These are phyloP conservation scores for Danaus chrysippus DNA, from an alignment of 2,888 invertebrate species.

Conservation along the genomic window DNA sequence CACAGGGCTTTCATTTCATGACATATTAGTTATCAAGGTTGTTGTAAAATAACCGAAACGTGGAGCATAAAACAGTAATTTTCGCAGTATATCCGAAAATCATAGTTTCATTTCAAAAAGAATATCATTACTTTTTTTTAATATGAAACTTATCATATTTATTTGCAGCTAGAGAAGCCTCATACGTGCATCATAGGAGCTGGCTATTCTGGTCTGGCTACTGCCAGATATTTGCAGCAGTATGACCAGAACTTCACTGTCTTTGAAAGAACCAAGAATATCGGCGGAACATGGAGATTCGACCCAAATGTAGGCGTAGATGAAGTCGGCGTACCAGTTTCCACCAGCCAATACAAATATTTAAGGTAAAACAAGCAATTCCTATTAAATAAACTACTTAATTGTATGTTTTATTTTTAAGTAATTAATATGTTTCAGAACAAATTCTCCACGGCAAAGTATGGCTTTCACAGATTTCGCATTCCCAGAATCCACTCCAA, in stretches of 20 bases:
- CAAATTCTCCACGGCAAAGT: conserved; percentile 89
- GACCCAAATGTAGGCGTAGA: conserved; percentile 81
- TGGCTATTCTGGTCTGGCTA: conserved; percentile 85
- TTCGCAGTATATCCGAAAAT: too few relatives aligned
- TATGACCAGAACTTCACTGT: conserved; percentile 76
- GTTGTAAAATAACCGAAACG: too few relatives aligned
- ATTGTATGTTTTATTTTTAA: too few relatives aligned
- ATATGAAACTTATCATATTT: neutral
- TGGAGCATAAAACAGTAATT: too few relatives aligned
- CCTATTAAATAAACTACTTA: neutral
- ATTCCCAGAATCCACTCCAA: conserved; percentile 79
- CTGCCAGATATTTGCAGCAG: conserved; percentile 79
- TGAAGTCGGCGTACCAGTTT: conserved; percentile 82
- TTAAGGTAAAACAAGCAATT: conserved; percentile 58
- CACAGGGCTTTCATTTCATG: too few relatives aligned
- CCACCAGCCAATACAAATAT: conserved; percentile 89
- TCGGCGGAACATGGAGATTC: conserved; percentile 92
- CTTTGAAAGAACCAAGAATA: conserved; percentile 83
- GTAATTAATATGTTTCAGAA: conserved; percentile 54
- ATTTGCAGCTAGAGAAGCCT: conserved; percentile 30
- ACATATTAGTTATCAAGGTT: too few relatives aligned
- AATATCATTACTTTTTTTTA: neutral
- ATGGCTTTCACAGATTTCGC: conserved; percentile 88
- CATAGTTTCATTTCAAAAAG: neutral
- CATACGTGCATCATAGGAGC: conserved; percentile 82